Conservation (phyloP, 1,140 invertebrate species). For the Forficula auricularia region DNA sequence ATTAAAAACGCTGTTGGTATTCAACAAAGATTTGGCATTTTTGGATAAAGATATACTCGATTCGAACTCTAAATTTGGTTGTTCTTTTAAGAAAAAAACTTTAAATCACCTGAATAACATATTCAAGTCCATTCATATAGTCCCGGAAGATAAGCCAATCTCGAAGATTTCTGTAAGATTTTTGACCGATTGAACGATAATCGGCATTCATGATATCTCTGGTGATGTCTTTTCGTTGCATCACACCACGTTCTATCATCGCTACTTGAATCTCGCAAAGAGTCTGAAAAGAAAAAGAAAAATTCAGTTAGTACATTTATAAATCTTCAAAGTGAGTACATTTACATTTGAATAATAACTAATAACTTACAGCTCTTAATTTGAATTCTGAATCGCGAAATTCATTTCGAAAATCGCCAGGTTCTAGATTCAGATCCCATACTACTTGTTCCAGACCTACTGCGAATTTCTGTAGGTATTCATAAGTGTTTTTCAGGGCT, state of each 20-base stretch:
- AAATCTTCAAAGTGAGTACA: neutral
- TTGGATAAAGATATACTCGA: too few species aligned
- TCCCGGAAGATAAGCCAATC: slow-evolving; percentile 49
- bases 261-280: slow-evolving; percentile 36
- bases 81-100: too few species aligned
- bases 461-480: slow-evolving; percentile 42
- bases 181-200: slow-evolving; percentile 25
- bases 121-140: slow-evolving; percentile 43
- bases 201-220: slow-evolving; percentile 36
- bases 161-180: slow-evolving; percentile 31
- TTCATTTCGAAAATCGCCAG: slow-evolving; percentile 28
- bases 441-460: slow-evolving; percentile 47
- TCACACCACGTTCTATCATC: slow-evolving; percentile 33
- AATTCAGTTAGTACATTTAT: neutral
- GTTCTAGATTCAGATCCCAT: slow-evolving; percentile 35
- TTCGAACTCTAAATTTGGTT: too few species aligned
- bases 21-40: too few species aligned
- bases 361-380: slow-evolving; percentile 31
- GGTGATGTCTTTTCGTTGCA: slow-evolving; percentile 28
- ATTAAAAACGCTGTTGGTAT: too few species aligned
- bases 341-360: neutral
- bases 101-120: slow-evolving; percentile 33
- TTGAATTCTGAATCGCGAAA: slow-evolving; percentile 38
- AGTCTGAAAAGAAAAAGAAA: slow-evolving; percentile 24
- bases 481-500: slow-evolving; percentile 34